A percentile compares a stretch with the other conserved stretches of the same genome.
Evolutionary conservation across 2,888 invertebrate species (phyloP).

Genomic region (Aphodius sticticus): DNA sequence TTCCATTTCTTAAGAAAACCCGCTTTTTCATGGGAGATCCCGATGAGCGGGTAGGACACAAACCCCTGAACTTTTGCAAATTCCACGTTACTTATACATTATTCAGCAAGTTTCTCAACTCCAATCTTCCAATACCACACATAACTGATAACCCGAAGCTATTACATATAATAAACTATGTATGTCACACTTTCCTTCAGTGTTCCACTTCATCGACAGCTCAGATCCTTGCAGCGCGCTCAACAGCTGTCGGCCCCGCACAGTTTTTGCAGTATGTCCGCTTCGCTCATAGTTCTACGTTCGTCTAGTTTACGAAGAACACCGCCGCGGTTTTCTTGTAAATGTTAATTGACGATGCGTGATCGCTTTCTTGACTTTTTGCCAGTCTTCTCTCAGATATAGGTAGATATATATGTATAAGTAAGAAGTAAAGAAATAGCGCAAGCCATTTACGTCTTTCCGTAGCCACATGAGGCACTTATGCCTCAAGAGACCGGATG

Average conservation of each 20-base stretch:
- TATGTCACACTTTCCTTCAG: neutral
- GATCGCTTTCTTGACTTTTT: neutral
- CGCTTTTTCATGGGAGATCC: no score
- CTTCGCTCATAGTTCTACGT: neutral
- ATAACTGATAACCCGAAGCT: neutral
- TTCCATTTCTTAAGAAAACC: no score
- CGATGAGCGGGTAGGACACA: neutral
- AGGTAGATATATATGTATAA: neutral
- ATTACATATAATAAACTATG: neutral
- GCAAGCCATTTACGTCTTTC: neutral
- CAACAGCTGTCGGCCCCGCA: neutral
- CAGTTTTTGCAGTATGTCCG: neutral
- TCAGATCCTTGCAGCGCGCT: neutral
- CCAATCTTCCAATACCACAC: neutral
- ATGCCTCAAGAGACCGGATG: neutral
- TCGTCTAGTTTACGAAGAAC: neutral
- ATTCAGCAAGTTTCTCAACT: neutral
- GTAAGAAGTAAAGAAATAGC: neutral
- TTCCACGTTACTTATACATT: neutral
- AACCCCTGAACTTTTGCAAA: neutral
- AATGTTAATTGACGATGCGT: conserved; percentile 4
- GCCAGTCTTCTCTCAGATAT: neutral
- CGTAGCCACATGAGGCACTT: neutral
- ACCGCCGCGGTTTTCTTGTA: neutral
- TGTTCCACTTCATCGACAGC: neutral